Evolutionary conservation across 2,113 vertebrate genomes (phyloP).

Genomic region (Tonatia bakeri): DNA sequence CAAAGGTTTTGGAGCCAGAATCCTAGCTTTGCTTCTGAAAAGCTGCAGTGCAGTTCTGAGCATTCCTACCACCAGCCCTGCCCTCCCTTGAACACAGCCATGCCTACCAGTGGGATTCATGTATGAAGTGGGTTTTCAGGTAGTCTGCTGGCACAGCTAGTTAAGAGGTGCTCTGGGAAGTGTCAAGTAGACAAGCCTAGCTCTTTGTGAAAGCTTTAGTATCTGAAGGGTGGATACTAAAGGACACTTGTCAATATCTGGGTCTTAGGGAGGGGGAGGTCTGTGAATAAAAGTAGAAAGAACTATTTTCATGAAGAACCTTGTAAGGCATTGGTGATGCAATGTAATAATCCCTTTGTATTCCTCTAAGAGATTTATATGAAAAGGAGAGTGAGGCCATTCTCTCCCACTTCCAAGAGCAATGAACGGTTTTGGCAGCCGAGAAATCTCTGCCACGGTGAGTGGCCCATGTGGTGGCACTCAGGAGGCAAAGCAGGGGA

Average conservation of each 20-base stretch:
- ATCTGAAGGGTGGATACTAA: background rate
- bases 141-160: background rate
- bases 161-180: background rate
- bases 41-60: background rate
- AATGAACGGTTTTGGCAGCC: too few species aligned
- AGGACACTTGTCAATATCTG: background rate
- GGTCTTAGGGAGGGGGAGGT: background rate
- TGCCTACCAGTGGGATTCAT: background rate
- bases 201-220: background rate
- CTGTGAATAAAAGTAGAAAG: background rate
- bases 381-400: too few species aligned
- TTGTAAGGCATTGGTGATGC: background rate
- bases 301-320: background rate
- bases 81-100: background rate
- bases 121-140: background rate
- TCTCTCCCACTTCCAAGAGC: too few species aligned
- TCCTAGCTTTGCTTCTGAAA: background rate
- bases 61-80: rapidly evolving
- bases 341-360: background rate
- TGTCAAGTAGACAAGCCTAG: background rate
- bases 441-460: too few species aligned
- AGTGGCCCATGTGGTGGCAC: too few species aligned
- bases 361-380: too few species aligned
- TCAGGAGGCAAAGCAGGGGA: too few species aligned
- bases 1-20: background rate